Evolutionary conservation across 2,113 vertebrate genomes (phyloP), one percentile per base, ranked within the genome.

Genomic region (Engraulis encrasicolus): DNA sequence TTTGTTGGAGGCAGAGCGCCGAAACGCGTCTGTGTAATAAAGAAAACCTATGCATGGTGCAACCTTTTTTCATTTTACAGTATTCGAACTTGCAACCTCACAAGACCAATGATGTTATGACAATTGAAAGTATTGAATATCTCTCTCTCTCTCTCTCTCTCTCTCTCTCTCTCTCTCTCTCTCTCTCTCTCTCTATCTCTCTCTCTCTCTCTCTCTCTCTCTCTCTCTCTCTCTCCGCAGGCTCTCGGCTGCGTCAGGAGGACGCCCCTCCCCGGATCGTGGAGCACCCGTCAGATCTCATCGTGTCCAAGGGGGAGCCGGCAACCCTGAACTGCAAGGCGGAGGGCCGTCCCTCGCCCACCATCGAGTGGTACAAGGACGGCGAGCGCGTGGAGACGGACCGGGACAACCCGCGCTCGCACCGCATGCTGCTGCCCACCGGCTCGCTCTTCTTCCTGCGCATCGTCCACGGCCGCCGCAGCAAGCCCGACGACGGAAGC

Each of bases 391-490:
- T 94, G 0, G 93, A 94, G 89, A 94, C 93, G 1, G 92, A 92
- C 85, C 86, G 91, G 0, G 93, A 94, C 88, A 93, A 94, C 85
- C 90, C 92, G 19, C 93, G 93, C 71, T 94, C 93, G n/a, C 93
- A 94, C 88, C 93, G 93, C 5, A 93, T 94, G 92, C 87, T 94
- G 78, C 91, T 94, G 78, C 93, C 91, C 80, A 98, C 95, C 66
- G 97, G 97, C 82, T 98, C 97, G 79, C 93, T 99, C 81, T 98
- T 99, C 91, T 98, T 99, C 93, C 90, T 99, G 48, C 96, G 97
- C 19, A 98, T 98, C 66, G 93, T 99, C 12, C 97, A 98, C 2
- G 97, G 97, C 19, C 96, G 97, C 31, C 96, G 97, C 83, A 98
- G 96, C 90, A 95, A 97, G 78, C 97, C 97, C 0, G 97, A 99